These are phyloP conservation scores for Catamblyrhynchus diadema DNA, from an alignment of 2,797 vertebrate genomes.

Conservation along the genomic window DNA sequence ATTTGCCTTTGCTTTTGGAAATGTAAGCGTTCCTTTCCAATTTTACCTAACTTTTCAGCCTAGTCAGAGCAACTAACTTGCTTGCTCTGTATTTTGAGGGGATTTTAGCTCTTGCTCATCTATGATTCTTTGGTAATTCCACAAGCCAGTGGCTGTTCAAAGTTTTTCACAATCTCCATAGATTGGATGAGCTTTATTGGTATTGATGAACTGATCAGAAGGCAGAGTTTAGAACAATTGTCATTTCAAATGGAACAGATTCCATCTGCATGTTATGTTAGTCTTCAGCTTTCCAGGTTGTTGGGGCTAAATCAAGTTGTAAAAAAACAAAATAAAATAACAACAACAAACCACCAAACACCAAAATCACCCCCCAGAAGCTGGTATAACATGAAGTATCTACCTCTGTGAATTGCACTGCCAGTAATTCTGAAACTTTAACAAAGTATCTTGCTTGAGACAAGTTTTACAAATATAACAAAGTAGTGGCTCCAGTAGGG, in stretches of 20 bases:
- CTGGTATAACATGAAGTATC: neutral
- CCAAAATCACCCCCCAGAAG: neutral
- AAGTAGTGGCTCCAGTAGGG: neutral
- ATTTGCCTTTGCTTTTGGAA: neutral
- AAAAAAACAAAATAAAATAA: neutral
- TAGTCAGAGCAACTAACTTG: neutral
- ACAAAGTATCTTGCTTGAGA: neutral
- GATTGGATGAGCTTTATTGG: neutral
- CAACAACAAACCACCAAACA: neutral
- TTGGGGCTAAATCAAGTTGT: neutral
- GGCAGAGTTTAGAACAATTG: neutral
- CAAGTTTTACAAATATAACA: neutral
- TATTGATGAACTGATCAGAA: neutral
- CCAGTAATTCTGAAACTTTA: neutral
- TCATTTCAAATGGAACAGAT: neutral
- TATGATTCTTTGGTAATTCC: neutral
- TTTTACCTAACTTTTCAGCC: neutral
- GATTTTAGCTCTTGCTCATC: neutral
- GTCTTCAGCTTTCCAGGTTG: neutral
- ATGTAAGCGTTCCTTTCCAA: neutral
- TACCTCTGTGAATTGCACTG: neutral
- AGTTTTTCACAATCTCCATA: neutral
- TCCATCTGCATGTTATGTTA: neutral
- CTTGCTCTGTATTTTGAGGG: neutral
- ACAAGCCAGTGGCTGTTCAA: neutral